Conservation (phyloP, 2,888 invertebrate species). For the Trichacis sp. region DNA sequence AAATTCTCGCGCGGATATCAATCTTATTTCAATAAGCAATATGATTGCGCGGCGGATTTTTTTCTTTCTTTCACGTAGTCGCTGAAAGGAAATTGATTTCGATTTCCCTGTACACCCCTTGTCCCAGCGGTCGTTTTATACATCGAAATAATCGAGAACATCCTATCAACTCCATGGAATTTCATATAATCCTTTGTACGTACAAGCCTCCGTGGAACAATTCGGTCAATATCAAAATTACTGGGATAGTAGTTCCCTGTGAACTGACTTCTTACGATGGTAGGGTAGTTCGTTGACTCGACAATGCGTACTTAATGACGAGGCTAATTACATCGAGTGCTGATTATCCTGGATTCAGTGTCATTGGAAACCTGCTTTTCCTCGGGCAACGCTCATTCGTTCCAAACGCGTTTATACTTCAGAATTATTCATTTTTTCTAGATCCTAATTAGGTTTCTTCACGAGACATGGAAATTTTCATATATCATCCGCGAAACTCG, state of each 20-base stretch:
- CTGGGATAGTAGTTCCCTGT: constrained; percentile 29
- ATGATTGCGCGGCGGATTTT: no score
- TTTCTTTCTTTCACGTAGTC: no score
- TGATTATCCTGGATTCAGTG: constrained; percentile 28
- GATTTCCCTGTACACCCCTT: constrained; percentile 16
- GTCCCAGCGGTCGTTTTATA: constrained; percentile 19
- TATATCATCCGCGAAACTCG: neutral
- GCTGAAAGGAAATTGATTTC: constrained; percentile 29
- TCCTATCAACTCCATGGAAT: constrained; percentile 41
- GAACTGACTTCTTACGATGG: neutral
- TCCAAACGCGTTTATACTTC: no score
- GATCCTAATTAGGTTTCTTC: no score
- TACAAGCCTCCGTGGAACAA: constrained; percentile 36
- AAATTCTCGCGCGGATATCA: no score
- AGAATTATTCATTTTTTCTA: no score
- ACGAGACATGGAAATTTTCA: neutral
- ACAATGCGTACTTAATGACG: constrained; percentile 28
- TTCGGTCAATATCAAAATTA: constrained; percentile 46
- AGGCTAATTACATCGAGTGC: constrained; percentile 27
- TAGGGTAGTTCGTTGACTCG: constrained; percentile 6
- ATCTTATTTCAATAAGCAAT: no score
- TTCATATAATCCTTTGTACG: constrained; percentile 42
- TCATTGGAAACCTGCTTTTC: constrained; percentile 16
- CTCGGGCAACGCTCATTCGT: neutral
- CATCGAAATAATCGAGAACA: constrained; percentile 40